phyloP scores from a whole-genome alignment of 2,113 vertebrate species.

The Petroica traversi region DNA sequence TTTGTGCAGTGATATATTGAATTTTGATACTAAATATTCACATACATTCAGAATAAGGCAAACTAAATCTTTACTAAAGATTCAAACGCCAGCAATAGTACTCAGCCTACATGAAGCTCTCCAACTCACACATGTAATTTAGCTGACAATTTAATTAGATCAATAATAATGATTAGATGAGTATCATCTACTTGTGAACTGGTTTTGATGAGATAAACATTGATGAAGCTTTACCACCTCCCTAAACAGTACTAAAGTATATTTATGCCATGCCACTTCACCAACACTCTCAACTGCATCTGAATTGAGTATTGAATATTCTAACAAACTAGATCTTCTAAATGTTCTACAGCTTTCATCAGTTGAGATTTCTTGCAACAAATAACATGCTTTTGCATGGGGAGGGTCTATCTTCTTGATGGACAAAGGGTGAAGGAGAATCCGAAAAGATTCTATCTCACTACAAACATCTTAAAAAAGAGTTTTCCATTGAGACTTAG shows the following conservation, averaged over 20 bases:
- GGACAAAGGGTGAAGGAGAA: background rate
- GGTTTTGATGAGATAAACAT: background rate
- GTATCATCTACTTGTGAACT: background rate
- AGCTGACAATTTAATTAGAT: background rate
- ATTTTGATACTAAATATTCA: background rate
- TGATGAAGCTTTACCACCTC: background rate
- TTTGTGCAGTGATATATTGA: background rate
- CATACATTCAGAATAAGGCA: background rate
- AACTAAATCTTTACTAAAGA: background rate
- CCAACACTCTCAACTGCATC: background rate
- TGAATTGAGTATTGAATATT: background rate
- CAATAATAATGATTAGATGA: background rate
- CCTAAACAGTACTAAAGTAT: background rate
- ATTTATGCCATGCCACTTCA: background rate
- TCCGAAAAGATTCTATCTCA: background rate
- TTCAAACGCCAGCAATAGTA: background rate
- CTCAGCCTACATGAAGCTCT: background rate
- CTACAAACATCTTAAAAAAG: background rate
- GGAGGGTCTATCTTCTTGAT: accelerated
- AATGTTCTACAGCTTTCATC: background rate
- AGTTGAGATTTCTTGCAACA: background rate
- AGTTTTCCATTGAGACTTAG: background rate
- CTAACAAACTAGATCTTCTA: background rate
- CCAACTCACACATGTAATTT: background rate
- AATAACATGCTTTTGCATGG: background rate